Conservation (phyloP, 2,888 invertebrate genomes). For the Eilema sororculum region DNA sequence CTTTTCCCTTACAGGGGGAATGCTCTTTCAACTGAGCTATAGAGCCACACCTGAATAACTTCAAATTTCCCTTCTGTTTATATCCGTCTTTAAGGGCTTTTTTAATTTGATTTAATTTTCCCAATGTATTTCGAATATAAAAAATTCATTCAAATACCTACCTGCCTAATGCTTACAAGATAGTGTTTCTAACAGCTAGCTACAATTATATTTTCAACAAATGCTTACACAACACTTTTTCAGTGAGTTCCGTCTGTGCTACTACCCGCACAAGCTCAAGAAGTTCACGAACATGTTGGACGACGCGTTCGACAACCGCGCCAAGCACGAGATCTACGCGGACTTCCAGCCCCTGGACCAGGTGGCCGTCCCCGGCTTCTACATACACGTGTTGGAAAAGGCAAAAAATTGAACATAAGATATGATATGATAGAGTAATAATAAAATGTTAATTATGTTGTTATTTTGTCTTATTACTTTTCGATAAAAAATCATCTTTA, state of each 20-base stretch:
- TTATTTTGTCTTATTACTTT: not conserved
- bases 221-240: conserved; percentile 41
- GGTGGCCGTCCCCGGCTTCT: conserved; percentile 91
- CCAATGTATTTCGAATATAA: no score
- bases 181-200: no score
- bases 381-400: conserved; percentile 94
- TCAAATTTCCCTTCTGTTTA: no score
- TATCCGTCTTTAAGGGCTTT: no score
- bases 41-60: no score
- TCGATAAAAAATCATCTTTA: no score
- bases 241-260: conserved; percentile 95
- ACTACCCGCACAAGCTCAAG: conserved; percentile 93
- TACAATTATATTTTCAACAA: no score
- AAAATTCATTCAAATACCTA: no score
- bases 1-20: no score
- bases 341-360: conserved; percentile 92
- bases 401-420: conserved; percentile 24
- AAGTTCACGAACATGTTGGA: conserved; percentile 91
- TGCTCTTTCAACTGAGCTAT: no score
- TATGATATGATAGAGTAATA: not conserved
- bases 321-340: conserved; percentile 91
- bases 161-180: no score
- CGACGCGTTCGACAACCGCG: conserved; percentile 89
- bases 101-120: no score
- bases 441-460: not conserved